phyloP scores from a whole-genome alignment of 2,797 vertebrate genomes.

The Coranthus polyacanthus region DNA sequence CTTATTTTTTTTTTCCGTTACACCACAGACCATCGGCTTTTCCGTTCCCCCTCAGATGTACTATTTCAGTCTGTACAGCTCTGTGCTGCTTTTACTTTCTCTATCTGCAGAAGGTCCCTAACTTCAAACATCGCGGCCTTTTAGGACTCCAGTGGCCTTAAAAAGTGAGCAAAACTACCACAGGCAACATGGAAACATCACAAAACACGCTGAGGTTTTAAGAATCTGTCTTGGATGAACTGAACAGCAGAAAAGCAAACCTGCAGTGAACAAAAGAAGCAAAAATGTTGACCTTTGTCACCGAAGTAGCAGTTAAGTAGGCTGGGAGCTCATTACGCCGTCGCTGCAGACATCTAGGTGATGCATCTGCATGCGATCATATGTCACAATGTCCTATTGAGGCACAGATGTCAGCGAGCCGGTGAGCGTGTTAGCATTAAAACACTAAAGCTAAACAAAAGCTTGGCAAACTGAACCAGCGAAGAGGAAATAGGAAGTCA shows the following conservation, averaged over 20 bases:
- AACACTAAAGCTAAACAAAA: slow-evolving; percentile 73
- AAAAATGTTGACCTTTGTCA: slow-evolving; percentile 37
- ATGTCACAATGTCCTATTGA: slow-evolving; percentile 48
- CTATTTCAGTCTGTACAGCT: no score
- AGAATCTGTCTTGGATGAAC: no score
- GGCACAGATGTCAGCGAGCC: slow-evolving; percentile 33
- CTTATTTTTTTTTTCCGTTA: slow-evolving; percentile 53
- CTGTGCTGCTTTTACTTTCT: no score
- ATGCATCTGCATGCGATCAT: slow-evolving; percentile 60
- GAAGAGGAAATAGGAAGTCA: slow-evolving; percentile 81
- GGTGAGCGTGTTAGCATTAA: slow-evolving; percentile 45
- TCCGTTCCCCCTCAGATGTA: slow-evolving; percentile 32
- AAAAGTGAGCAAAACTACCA: slow-evolving; percentile 5
- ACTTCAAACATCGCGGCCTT: neutral
- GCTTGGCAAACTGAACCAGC: slow-evolving; percentile 51
- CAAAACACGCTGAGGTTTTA: slow-evolving; percentile 10
- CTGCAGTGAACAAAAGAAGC: slow-evolving; percentile 57
- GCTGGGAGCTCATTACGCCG: slow-evolving; percentile 30
- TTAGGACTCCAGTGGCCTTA: no score
- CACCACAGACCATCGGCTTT: slow-evolving; percentile 49
- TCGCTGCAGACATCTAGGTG: slow-evolving; percentile 38
- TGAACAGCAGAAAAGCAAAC: slow-evolving; percentile 49
- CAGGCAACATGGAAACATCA: neutral
- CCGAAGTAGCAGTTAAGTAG: slow-evolving; percentile 21
- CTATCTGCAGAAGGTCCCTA: neutral